These are phyloP conservation scores for Amblyopsis hoosieri DNA, from an alignment of 2,797 vertebrate genomes.

Conservation along the genomic window DNA sequence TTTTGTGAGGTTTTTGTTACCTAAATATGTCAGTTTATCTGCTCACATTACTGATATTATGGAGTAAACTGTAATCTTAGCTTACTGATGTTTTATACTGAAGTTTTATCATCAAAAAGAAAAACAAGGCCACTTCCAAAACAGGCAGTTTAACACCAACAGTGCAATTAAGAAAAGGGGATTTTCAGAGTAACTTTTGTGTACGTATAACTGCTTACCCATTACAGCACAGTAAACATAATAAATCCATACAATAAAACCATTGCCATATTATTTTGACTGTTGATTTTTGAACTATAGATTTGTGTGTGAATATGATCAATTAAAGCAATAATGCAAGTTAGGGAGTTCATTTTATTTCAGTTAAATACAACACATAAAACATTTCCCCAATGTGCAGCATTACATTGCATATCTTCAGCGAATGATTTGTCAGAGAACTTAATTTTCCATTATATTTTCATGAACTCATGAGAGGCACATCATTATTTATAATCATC, in stretches of 20 bases:
- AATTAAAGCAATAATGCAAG: background rate
- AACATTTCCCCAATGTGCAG: too few species aligned
- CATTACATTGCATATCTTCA: background rate
- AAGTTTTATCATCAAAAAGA: background rate
- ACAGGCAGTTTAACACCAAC: background rate
- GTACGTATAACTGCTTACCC: too few species aligned
- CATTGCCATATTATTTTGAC: too few species aligned
- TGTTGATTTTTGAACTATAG: too few species aligned
- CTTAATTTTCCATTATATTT: conserved; percentile 3
- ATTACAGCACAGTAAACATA: too few species aligned
- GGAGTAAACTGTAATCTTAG: too few species aligned
- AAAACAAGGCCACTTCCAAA: background rate
- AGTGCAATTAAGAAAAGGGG: background rate
- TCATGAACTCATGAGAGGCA: too few species aligned
- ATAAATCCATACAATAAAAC: too few species aligned
- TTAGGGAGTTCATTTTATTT: conserved; percentile 8
- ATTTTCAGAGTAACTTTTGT: background rate
- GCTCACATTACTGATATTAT: background rate
- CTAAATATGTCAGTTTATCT: background rate
- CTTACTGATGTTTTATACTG: too few species aligned
- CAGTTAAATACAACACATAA: background rate
- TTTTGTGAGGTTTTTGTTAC: background rate
- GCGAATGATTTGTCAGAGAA: conserved; percentile 19
- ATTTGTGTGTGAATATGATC: too few species aligned
- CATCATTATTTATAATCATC: background rate